Evolutionary conservation across 2,888 invertebrate species (phyloP).

Genomic region (Drosophila planitibia): DNA sequence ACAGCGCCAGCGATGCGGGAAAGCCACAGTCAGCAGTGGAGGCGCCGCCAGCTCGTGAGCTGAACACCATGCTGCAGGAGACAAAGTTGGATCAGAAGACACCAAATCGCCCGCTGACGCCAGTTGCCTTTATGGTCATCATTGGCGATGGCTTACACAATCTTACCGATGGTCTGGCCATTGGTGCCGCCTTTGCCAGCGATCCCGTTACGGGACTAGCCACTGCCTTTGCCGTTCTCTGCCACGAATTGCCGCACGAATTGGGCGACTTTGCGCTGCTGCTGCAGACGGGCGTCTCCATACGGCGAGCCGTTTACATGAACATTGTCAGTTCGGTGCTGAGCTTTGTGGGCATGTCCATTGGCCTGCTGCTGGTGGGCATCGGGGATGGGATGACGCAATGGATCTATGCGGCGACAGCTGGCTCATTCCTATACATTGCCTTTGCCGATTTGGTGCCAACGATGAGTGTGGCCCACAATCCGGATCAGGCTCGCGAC

Average conservation of each 20-base stretch:
- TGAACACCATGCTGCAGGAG: slow-evolving; percentile 88
- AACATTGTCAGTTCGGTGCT: slow-evolving; percentile 91
- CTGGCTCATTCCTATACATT: slow-evolving; percentile 93
- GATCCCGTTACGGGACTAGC: slow-evolving; percentile 91
- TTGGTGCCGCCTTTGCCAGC: slow-evolving; percentile 91
- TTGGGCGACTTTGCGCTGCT: slow-evolving; percentile 93
- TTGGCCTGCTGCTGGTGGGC: slow-evolving; percentile 89
- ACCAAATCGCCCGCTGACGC: slow-evolving; percentile 86
- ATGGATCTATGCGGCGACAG: slow-evolving; percentile 93
- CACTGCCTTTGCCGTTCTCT: slow-evolving; percentile 92
- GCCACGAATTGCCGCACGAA: slow-evolving; percentile 93
- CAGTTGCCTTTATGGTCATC: slow-evolving; percentile 92
- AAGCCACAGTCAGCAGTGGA: slow-evolving; percentile 33
- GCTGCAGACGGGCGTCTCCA: slow-evolving; percentile 91
- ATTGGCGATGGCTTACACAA: slow-evolving; percentile 93
- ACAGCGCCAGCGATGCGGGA: slow-evolving; percentile 21
- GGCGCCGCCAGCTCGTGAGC: slow-evolving; percentile 85
- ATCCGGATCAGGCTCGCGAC: slow-evolving; percentile 86
- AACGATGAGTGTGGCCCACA: slow-evolving; percentile 87
- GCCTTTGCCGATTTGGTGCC: slow-evolving; percentile 92
- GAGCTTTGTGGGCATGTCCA: slow-evolving; percentile 90
- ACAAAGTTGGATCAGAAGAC: slow-evolving; percentile 79
- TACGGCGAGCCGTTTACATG: slow-evolving; percentile 90
- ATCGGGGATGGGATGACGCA: slow-evolving; percentile 89
- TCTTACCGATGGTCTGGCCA: slow-evolving; percentile 92